These are phyloP conservation scores for Odontocolon sp. DNA, from an alignment of 2,888 invertebrate species.

Conservation along the genomic window DNA sequence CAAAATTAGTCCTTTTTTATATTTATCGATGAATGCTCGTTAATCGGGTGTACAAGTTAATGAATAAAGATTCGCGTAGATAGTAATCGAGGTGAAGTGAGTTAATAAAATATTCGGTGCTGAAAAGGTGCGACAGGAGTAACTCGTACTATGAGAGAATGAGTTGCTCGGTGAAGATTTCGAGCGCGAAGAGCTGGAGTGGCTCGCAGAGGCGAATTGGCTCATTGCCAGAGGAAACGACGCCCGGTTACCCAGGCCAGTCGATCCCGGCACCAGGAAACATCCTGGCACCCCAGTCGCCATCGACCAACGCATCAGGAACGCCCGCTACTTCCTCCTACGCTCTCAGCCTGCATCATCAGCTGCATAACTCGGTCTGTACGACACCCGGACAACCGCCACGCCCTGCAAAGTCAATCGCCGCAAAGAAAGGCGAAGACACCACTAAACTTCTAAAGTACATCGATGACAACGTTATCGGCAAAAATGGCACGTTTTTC, in stretches of 20 bases:
- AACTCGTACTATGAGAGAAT: constrained; percentile 73
- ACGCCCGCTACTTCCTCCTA: constrained; percentile 10
- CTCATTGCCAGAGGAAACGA: constrained; percentile 75
- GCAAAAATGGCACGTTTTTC: constrained; percentile 90
- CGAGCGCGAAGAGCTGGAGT: constrained; percentile 77
- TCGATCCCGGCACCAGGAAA: constrained; percentile 46
- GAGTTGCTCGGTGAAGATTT: constrained; percentile 79
- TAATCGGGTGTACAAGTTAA: neutral
- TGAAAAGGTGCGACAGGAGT: neutral
- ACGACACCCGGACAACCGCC: constrained; percentile 75
- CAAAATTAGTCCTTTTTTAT: too few species aligned
- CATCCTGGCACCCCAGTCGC: constrained; percentile 33
- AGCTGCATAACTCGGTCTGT: constrained; percentile 17
- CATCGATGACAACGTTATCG: constrained; percentile 91
- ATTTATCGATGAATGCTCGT: too few species aligned
- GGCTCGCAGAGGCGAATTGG: constrained; percentile 77
- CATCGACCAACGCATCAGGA: constrained; percentile 10
- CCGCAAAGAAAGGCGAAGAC: constrained; percentile 85
- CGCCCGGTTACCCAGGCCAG: constrained; percentile 53
- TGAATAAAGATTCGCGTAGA: neutral
- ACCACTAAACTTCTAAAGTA: constrained; percentile 88
- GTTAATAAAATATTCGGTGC: neutral
- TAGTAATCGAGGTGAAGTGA: neutral
- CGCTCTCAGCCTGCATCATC: constrained; percentile 6
- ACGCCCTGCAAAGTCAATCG: constrained; percentile 74